Percentiles rank a stretch among this genome's conserved stretches.
Evolutionary conservation across 2,113 vertebrate species (phyloP).

Genomic region (Phyllopteryx taeniolatus): DNA sequence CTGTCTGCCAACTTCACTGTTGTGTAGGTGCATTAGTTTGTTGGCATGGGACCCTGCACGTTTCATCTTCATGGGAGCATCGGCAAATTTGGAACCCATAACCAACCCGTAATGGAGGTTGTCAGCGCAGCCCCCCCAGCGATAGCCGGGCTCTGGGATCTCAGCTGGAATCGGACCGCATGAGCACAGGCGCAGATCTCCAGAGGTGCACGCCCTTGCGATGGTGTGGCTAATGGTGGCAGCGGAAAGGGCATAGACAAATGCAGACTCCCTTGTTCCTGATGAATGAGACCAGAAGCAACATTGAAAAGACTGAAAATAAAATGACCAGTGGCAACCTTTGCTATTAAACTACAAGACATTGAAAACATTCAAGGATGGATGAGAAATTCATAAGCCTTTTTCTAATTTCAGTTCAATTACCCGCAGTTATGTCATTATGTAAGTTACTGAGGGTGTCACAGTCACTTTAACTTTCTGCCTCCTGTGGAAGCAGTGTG

Average conservation of each 20-base stretch:
- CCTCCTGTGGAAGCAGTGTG: too few species aligned
- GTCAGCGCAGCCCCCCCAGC: conserved; percentile 98
- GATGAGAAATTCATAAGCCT: too few species aligned
- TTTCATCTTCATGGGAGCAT: conserved; percentile 99
- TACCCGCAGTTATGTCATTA: too few species aligned
- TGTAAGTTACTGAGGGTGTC: too few species aligned
- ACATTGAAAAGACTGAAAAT: neutral
- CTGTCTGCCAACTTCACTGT: conserved; percentile 99
- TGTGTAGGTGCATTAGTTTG: conserved; percentile 99
- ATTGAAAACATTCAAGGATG: too few species aligned
- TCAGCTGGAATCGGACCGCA: conserved; percentile 92
- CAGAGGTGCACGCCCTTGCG: conserved; percentile 90
- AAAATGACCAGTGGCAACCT: neutral
- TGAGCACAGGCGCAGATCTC: conserved; percentile 90
- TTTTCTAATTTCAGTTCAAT: too few species aligned
- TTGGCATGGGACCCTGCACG: conserved; percentile 91
- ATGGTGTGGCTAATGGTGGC: conserved; percentile 96
- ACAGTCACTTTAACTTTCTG: too few species aligned
- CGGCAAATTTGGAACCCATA: conserved; percentile 98
- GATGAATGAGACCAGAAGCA: conserved; percentile 11
- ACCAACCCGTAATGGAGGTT: conserved; percentile 95
- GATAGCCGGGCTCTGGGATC: conserved; percentile 91
- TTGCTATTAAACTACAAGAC: too few species aligned
- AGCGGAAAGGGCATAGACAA: conserved; percentile 92
- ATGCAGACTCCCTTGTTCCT: conserved; percentile 96